Percentiles rank a stretch among this genome's conserved stretches.
These are phyloP conservation scores for Zaprionus ghesquierei DNA, from an alignment of 1,140 invertebrate genomes.

Conservation along the genomic window DNA sequence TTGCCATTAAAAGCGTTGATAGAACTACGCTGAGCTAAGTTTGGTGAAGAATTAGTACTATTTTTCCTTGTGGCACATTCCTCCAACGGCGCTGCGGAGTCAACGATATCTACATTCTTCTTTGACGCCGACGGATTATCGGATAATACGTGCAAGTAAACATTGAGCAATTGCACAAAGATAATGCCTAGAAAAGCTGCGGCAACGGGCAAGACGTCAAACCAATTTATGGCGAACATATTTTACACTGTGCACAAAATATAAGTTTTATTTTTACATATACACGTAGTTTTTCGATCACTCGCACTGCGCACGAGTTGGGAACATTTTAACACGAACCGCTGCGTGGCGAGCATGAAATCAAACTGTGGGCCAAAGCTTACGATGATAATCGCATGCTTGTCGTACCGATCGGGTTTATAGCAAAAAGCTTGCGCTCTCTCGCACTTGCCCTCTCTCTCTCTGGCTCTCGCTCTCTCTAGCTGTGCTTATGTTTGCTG, in stretches of 20 bases:
- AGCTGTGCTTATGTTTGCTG: neutral
- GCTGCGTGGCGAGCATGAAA: constrained; percentile 36
- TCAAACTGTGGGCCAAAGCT: constrained; percentile 42
- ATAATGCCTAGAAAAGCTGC: constrained; percentile 55
- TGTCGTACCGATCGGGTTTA: constrained; percentile 33
- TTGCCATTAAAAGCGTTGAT: constrained; percentile 52
- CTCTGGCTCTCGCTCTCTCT: constrained; percentile 8
- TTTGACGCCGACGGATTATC: constrained; percentile 32
- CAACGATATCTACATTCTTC: constrained; percentile 38
- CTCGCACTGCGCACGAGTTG: neutral
- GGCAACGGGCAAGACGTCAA: constrained; percentile 63
- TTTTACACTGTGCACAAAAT: constrained; percentile 27
- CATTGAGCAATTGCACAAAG: constrained; percentile 70
- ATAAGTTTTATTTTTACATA: neutral
- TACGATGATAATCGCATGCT: neutral
- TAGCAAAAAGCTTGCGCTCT: constrained; percentile 40
- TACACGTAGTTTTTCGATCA: neutral
- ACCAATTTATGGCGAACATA: constrained; percentile 67
- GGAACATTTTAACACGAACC: constrained; percentile 41
- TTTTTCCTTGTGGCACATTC: constrained; percentile 20
- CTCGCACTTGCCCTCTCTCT: constrained; percentile 9
- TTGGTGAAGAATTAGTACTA: constrained; percentile 6
- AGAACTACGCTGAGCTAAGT: constrained; percentile 12
- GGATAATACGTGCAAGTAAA: constrained; percentile 55
- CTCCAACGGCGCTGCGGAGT: neutral